Evolutionary conservation across 2,113 vertebrate species (phyloP), one percentile per base, ranked within the genome.

Genomic region (Cinclus cinclus): DNA sequence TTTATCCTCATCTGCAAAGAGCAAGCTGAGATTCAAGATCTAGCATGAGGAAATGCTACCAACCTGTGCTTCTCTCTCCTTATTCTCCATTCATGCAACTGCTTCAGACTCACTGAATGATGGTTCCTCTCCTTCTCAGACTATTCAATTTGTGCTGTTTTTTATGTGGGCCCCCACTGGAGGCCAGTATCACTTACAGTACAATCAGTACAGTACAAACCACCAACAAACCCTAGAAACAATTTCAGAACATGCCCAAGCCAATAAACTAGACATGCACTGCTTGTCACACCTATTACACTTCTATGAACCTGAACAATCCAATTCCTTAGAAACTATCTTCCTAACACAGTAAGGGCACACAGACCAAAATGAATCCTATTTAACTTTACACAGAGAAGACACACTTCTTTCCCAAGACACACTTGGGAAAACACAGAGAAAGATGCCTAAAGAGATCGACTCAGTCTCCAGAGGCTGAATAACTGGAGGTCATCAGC

Each of bases 91-190:
- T 56, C 24, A 49, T 41, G 31, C 52, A 89, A 47, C 53, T 53
- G 31, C 74, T 89, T 82, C 41, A 84, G 39, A 71, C 35, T 39
- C 56, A 59, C 8, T 0, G 3, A 35, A 15, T 30, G 24, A 70
- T 0, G 1, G 12, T 2, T 71, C 39, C 30, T 68, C n/a, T 88
- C 44, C 35, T 25, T 47, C 79, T 79, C 65, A 37, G 35, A 68
- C 41, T 64, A 52, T 60, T 69, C 13, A 2, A 1, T 41, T 82
- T 0, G 0, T 33, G n/a, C 9, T 79, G 24, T 17, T 60, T 91
- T 88, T 85, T 64, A n/a, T 79, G 50, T 69, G 37, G 41, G 52
- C 24, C 19, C 28, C 39, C 19, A 42, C 21, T 70, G 60, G 55
- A 59, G 47, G 47, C 27, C 89, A 76, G 18, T 49, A 69, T 52